Percentiles rank a stretch among this genome's conserved stretches.
phyloP scores from a whole-genome alignment of 2,888 invertebrate genomes.

The Monoplex corrugatus region DNA sequence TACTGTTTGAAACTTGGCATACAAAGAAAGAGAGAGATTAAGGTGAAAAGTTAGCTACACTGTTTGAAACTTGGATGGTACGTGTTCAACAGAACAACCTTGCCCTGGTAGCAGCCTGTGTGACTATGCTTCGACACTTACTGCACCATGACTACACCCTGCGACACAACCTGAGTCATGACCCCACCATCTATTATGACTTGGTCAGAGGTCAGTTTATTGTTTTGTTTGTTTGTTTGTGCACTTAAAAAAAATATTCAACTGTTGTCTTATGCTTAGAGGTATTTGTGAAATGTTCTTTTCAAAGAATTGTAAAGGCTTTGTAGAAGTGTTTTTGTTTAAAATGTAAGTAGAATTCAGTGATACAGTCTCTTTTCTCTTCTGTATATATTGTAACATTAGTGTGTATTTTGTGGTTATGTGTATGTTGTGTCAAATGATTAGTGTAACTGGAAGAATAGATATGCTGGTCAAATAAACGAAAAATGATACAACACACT shows the following conservation, averaged over 20 bases:
- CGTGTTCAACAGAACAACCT: not conserved
- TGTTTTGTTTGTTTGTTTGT: not conserved
- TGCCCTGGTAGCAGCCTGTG: constrained; percentile 71
- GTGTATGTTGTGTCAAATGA: too few species aligned
- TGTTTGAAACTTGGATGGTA: not conserved
- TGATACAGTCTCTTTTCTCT: too few species aligned
- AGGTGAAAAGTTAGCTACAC: not conserved
- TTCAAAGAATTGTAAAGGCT: too few species aligned
- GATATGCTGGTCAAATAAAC: too few species aligned
- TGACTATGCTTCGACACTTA: constrained; percentile 72
- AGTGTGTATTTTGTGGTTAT: too few species aligned
- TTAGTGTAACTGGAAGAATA: too few species aligned
- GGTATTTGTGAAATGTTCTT: too few species aligned
- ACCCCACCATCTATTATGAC: constrained; percentile 70
- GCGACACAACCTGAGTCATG: constrained; percentile 75
- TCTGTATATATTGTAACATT: too few species aligned
- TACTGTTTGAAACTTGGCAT: not conserved
- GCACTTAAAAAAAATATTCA: not conserved
- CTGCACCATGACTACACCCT: constrained; percentile 74
- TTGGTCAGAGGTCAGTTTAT: constrained; percentile 73
- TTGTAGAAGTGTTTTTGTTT: too few species aligned
- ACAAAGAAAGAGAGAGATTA: not conserved
- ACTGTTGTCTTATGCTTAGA: too few species aligned
- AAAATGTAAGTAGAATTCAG: too few species aligned
- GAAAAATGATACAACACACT: too few species aligned